These are phyloP conservation scores for Drosophila emarginata DNA, from an alignment of 2,888 invertebrate genomes.

Conservation along the genomic window DNA sequence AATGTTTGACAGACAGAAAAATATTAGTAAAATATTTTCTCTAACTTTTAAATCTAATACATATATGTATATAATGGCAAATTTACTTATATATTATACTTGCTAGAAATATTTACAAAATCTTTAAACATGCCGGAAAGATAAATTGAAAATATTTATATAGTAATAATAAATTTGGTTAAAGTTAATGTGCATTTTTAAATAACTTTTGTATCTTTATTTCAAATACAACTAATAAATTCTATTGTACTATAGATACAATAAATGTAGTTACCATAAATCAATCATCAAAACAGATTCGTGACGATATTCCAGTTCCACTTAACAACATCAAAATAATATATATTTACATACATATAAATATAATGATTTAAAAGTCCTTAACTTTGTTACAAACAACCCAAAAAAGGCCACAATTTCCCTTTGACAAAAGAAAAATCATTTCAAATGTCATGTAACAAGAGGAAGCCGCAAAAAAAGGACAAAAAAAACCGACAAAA, in stretches of 20 bases:
- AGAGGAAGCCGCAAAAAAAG: conserved; percentile 31
- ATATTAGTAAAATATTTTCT: no score
- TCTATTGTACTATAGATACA: not conserved
- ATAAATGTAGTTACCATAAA: conserved; percentile 11
- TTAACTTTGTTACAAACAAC: conserved; percentile 28
- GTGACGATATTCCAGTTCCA: conserved; percentile 18
- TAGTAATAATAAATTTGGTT: no score
- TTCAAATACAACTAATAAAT: not conserved
- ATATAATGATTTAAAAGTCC: conserved; percentile 40
- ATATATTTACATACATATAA: conserved; percentile 7
- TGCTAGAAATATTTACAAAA: no score
- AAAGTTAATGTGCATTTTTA: no score
- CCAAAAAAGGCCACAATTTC: conserved; percentile 16
- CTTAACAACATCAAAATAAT: conserved; percentile 43
- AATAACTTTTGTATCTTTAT: no score
- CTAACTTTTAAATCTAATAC: no score
- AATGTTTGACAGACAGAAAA: no score
- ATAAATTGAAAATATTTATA: no score
- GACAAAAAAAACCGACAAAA: not conserved
- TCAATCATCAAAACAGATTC: conserved; percentile 30
- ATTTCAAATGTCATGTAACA: conserved; percentile 46
- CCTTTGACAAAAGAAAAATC: conserved; percentile 42
- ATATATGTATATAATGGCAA: no score
- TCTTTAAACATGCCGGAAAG: no score
- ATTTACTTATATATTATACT: no score